Evolutionary conservation across 2,797 vertebrate species (phyloP).

Genomic region (Alectoris magna): DNA sequence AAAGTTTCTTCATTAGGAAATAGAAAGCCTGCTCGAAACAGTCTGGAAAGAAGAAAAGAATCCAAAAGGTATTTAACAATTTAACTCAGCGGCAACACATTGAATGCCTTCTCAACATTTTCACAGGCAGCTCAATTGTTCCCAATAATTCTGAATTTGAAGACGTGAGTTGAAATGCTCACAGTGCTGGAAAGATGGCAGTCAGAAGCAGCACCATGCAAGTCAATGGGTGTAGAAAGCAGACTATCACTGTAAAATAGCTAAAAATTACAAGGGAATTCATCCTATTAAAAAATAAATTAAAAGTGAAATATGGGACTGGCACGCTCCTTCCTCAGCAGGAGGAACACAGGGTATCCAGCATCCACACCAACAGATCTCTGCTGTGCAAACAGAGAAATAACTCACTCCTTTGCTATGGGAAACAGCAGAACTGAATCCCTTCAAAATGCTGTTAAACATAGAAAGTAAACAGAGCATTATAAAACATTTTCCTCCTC

Average conservation of each 20-base stretch:
- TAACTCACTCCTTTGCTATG: neutral
- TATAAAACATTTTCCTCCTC: slow-evolving; percentile 31
- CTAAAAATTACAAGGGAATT: neutral
- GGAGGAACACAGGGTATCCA: neutral
- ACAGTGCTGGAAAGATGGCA: neutral
- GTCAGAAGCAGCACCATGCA: neutral
- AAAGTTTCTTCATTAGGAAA: neutral
- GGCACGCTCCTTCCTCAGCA: accelerated
- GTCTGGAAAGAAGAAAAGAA: neutral
- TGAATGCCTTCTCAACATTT: neutral
- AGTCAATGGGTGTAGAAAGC: neutral
- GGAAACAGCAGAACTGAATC: neutral
- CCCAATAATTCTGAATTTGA: neutral
- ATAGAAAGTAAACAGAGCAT: slow-evolving; percentile 14
- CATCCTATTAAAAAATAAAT: neutral
- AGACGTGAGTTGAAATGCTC: neutral
- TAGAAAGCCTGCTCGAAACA: neutral
- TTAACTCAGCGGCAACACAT: neutral
- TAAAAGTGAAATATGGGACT: neutral
- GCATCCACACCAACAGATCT: neutral
- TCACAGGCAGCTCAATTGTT: neutral
- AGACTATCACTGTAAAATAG: neutral
- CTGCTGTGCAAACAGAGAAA: neutral
- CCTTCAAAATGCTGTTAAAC: neutral
- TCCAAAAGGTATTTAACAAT: slow-evolving; percentile 10